A percentile compares a stretch with the other conserved stretches of the same genome.
Conservation (phyloP, 2,888 invertebrate genomes). For the Sinodicranocentrus sp. region DNA sequence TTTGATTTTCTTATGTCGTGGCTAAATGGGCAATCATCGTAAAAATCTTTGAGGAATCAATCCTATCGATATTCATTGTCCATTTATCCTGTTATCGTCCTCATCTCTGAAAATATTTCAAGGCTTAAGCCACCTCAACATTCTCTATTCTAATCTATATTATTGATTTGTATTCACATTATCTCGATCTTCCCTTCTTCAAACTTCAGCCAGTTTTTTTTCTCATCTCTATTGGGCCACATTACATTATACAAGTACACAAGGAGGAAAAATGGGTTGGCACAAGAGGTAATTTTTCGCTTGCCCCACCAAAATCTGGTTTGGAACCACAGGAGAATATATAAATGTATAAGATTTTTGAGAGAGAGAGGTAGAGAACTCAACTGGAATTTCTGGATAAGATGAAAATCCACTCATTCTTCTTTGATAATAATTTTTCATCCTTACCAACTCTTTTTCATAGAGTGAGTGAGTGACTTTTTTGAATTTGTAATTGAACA, state of each 20-base stretch:
- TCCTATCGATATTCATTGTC: not conserved
- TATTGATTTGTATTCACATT: too few species aligned
- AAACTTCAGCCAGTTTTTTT: too few species aligned
- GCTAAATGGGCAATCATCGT: not conserved
- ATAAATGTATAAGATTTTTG: constrained; percentile 2
- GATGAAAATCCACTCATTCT: not conserved
- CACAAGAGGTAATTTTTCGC: too few species aligned
- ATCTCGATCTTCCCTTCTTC: too few species aligned
- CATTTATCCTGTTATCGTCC: too few species aligned
- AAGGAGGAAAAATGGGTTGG: too few species aligned
- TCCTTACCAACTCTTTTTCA: not conserved
- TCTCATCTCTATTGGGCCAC: too few species aligned
- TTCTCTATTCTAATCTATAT: too few species aligned
- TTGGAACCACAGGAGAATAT: not conserved
- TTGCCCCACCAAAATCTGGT: too few species aligned
- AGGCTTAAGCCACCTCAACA: too few species aligned
- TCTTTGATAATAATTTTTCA: not conserved
- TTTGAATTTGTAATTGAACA: constrained; percentile 44
- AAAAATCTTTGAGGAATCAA: constrained; percentile 4
- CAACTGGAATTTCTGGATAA: not conserved
- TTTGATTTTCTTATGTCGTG: not conserved
- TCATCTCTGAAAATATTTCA: too few species aligned
- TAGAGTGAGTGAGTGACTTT: not conserved
- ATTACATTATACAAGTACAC: too few species aligned
- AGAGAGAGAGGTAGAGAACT: not conserved